Evolutionary conservation across 1,140 invertebrate genomes (phyloP), one percentile per base, ranked within the genome.

Genomic region (Heliconius nattereri): DNA sequence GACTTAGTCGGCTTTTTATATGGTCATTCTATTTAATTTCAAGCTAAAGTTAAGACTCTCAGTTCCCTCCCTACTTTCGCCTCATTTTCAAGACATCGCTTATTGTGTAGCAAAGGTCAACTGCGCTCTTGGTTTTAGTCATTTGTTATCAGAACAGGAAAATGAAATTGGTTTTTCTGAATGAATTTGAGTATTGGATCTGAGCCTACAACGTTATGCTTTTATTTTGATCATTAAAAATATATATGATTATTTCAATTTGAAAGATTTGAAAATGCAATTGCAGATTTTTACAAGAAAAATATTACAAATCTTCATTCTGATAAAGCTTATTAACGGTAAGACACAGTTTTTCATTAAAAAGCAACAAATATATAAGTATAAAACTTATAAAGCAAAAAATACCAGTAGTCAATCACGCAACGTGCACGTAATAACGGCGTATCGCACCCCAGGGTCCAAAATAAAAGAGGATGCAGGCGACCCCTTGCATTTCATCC

Each of bases 351-450:
- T 11, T 35, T 45, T 40, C 3, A 45, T 5, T 16, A 45, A 71
- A 35, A 32, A 32, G 11, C 29, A 26, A 11, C 7, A 72, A 40
- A 66, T 16, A 23, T 73, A 73, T 8, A 73, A 52, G 19, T 37
- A 26, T 13, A 23, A 54, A 71, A 71, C 45, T 72, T 45, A 37
- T 72, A 77, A 72, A 16, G 26, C 35, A 23, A 52, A 52, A 77
- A 66, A 73, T 23, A 77, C 54, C 71, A 70, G 71, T 77, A 73
- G 60, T 74, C 72, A 75, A 81, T 81, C 75, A 81, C 76, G 80
- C 80, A 81, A 73, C 76, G 79, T 78, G 75, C 74, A 84, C 75
- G 84, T 81, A 85, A 78, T 83, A 81, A 78, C 78, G 70, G 79
- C 49, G 71, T 76, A 78, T 78, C 52, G 78, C 78, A 72, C 81